phyloP scores from a whole-genome alignment of 2,888 invertebrate genomes.

The Neria commutata region DNA sequence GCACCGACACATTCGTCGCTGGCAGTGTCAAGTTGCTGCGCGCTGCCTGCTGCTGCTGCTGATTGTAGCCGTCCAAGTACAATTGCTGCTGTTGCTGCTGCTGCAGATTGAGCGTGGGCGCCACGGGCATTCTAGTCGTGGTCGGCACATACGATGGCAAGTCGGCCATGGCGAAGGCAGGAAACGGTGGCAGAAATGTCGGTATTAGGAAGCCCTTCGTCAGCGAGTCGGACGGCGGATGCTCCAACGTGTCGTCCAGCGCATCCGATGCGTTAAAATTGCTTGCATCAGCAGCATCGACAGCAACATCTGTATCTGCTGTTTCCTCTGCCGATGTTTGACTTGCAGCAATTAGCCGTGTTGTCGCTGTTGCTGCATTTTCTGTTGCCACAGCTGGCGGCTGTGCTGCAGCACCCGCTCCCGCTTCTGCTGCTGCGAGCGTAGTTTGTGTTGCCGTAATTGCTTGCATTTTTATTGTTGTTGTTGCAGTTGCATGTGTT shows the following conservation, averaged over 20 bases:
- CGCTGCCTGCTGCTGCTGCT: constrained; percentile 34
- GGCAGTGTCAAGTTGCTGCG: constrained; percentile 48
- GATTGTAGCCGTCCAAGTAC: constrained; percentile 48
- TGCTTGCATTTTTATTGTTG: constrained; percentile 17
- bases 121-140: constrained; percentile 31
- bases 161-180: constrained; percentile 53
- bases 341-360: constrained; percentile 7
- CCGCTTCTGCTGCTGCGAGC: constrained; percentile 18
- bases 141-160: constrained; percentile 44
- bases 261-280: too few species aligned
- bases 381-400: constrained; percentile 30
- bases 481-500: constrained; percentile 24
- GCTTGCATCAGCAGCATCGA: background rate
- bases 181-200: constrained; percentile 55
- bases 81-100: constrained; percentile 49
- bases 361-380: constrained; percentile 40
- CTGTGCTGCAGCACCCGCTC: background rate
- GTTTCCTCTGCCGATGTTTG: background rate
- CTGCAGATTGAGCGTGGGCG: constrained; percentile 44
- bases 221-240: constrained; percentile 49
- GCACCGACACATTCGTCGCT: constrained; percentile 83
- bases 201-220: constrained; percentile 57
- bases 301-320: background rate
- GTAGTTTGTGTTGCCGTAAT: constrained; percentile 33
- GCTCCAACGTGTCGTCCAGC: too few species aligned